Evolutionary conservation across 1,140 invertebrate species (phyloP), one percentile per base, ranked within the genome.

Genomic region (Formica selysi): DNA sequence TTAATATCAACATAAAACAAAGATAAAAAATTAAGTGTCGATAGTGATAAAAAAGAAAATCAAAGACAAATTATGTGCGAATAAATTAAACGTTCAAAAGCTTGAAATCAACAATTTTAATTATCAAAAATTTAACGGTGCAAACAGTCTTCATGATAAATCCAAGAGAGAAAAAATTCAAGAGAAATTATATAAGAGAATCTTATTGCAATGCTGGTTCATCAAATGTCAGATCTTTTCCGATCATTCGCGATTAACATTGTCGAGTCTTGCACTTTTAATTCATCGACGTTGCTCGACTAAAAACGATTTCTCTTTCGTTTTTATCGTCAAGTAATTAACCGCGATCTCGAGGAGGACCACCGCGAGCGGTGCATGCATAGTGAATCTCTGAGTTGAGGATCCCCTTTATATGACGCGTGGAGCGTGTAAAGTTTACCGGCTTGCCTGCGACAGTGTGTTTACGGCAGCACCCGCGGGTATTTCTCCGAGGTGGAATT

Each of bases 241-340:
- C 19, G 3, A 8, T 64, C 38, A 29, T 11, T 29, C 19, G 36
- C 41, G 32, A 54, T 51, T 32, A 32, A 32, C 22, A 38, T 57
- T 44, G 59, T 44, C 32, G 2, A 8, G 38, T 38, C n/a, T 68
- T 32, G 62, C 19, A 10, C 10, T 44, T 51, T 68, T 16, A 80
- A 80, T 67, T 54, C n/a, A 54, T 68, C 32, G 22, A 16, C 62
- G 4, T 79, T 36, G n/a, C 62, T n/a, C 19, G 38, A 32, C n/a
- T 3, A 44, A 8, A 48, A 51, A 22, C 6, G 1, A 26, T 13
- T 62, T 13, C 29, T 51, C 48, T 36, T 79, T 41, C 29, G 13
- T 36, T 41, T 48, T 70, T 79, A 57, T 80, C 22, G 54, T 32
- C 32, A 32, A 32, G 65, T 51, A 80, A 80, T 80, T 80, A 80